Conservation (phyloP, 2,797 vertebrate species). For the Eleutherodactylus coqui region DNA sequence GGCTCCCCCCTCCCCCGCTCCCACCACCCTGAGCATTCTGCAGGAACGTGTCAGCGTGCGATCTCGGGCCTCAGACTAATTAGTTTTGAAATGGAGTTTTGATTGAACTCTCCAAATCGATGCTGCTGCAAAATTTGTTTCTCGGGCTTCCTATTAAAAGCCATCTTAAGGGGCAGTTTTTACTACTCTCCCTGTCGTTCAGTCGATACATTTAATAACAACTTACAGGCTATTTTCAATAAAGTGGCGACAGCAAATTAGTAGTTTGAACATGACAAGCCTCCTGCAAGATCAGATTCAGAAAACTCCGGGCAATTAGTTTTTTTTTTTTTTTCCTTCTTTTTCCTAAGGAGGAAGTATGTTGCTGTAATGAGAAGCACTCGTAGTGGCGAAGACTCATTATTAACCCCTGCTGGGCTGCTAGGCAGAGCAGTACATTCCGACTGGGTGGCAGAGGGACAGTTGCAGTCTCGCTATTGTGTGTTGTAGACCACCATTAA, state of each 20-base stretch:
- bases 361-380: slow-evolving; percentile 70
- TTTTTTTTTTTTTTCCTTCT: slow-evolving; percentile 63
- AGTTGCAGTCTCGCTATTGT: slow-evolving; percentile 23
- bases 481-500: slow-evolving; percentile 1
- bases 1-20: slow-evolving; percentile 66
- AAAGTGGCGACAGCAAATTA: slow-evolving; percentile 88
- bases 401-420: slow-evolving; percentile 49
- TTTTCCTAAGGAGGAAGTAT: slow-evolving; percentile 69
- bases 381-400: slow-evolving; percentile 9
- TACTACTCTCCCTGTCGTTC: slow-evolving; percentile 88
- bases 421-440: slow-evolving; percentile 6
- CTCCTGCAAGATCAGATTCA: slow-evolving; percentile 81
- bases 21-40: slow-evolving; percentile 81
- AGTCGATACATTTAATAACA: slow-evolving; percentile 92
- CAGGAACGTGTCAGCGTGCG: slow-evolving; percentile 87
- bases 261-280: slow-evolving; percentile 87
- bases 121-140: slow-evolving; percentile 98
- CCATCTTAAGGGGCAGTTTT: slow-evolving; percentile 89
- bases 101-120: slow-evolving; percentile 99
- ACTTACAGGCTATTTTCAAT: slow-evolving; percentile 89
- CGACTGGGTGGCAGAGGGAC: slow-evolving; percentile 27
- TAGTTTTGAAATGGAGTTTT: slow-evolving; percentile 99
- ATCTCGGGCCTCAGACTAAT: slow-evolving; percentile 97
- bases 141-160: slow-evolving; percentile 91
- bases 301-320: slow-evolving; percentile 85